Percentiles rank a stretch among this genome's conserved stretches.
phyloP scores from a whole-genome alignment of 2,113 vertebrate species.

The Acinonyx jubatus region DNA sequence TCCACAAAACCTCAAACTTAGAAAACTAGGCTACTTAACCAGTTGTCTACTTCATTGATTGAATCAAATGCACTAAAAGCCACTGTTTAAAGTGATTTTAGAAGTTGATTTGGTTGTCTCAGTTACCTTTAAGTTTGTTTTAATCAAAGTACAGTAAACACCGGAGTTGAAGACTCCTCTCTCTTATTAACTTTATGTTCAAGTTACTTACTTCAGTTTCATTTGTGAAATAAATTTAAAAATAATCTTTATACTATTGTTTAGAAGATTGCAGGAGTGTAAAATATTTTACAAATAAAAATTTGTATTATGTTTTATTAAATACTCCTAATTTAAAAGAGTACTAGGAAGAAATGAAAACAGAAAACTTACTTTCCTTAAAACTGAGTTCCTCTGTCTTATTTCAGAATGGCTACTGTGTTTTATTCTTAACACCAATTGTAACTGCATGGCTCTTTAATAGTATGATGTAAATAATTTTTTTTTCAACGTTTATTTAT shows the following conservation, averaged over 20 bases:
- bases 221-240: neutral
- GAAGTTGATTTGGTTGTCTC: neutral
- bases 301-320: slow-evolving; percentile 15
- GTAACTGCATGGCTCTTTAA: neutral
- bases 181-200: neutral
- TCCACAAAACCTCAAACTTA: neutral
- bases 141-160: neutral
- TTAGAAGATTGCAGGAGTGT: neutral
- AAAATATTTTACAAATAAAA: neutral
- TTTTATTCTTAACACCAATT: neutral
- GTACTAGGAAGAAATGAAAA: neutral
- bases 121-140: neutral
- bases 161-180: neutral
- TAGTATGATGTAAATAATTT: neutral
- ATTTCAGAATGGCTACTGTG: neutral
- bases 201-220: neutral
- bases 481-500: too few relatives aligned
- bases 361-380: neutral
- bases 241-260: neutral
- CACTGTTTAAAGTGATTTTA: neutral
- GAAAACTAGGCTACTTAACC: neutral
- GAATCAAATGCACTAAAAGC: neutral
- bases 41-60: neutral
- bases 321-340: neutral
- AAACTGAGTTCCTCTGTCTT: neutral